Evolutionary conservation across 2,888 invertebrate species (phyloP), one percentile per base, ranked within the genome.

Genomic region (Plutella xylostella): DNA sequence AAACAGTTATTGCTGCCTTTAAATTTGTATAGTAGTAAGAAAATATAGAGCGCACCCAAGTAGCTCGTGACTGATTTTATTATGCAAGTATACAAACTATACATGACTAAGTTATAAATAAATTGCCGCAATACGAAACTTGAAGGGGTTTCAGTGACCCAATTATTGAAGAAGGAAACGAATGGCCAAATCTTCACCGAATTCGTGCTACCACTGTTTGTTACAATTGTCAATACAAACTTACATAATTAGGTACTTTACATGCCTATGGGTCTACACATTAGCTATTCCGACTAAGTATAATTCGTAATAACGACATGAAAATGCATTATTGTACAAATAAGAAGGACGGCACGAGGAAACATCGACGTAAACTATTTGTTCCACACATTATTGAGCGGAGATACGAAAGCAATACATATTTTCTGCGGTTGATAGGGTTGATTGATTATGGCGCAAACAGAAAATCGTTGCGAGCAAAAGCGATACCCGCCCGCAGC

Each of bases 141-240:
- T 61, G 57, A 63, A 57, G 61, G 63, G 60, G 56, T 60, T 61
- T 58, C 55, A 48, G 51, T 58, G 61, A 56, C 62, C 63, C 54
- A 57, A 58, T 50, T 60, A 58, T 58, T 52, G 54, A 55, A 57
- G 57, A 60, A 61, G 55, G 51, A 61, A 64, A 63, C 59, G 61
- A 48, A n/a, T n/a, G n/a, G n/a, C n/a, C n/a, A n/a, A n/a, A n/a
- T n/a, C n/a, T n/a, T n/a, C n/a, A 34, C 44, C 53, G 46, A 49
- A 52, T 52, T 53, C 52, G 46, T 56, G 50, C 54, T 55, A 48
- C n/a, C n/a, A n/a, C n/a, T n/a, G n/a, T n/a, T n/a, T n/a, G n/a
- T n/a, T n/a, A n/a, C n/a, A n/a, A n/a, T n/a, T n/a, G n/a, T n/a
- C n/a, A n/a, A n/a, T n/a, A n/a, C n/a, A n/a, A n/a, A n/a, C n/a